Evolutionary conservation across 1,140 invertebrate genomes (phyloP), one percentile per base, ranked within the genome.

Genomic region (Philaenus spumarius): DNA sequence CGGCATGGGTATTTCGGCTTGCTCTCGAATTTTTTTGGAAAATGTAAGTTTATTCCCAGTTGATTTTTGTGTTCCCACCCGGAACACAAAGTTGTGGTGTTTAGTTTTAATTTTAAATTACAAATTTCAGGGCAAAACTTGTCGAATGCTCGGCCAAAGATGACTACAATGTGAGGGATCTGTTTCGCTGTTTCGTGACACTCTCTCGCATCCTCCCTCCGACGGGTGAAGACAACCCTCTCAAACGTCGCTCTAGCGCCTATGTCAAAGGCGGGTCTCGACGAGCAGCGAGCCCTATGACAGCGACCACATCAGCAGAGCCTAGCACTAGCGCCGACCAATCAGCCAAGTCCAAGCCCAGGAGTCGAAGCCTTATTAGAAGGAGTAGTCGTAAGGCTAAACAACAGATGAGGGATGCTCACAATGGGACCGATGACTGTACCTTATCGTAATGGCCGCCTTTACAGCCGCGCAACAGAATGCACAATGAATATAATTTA

Each of bases 141-240:
- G 77, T 90, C 64, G 87, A 91, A 69, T 90, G 87, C 65, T 90
- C 87, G 1, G 87, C 88, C 2, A 90, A 89, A 69, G 85, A 87
- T 61, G 84, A 89, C 68, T 78, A 79, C 64, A 88, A 88, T 69
- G 80, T 90, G 55, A 84, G 82, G 66, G 87, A 90, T 60, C 78
- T 90, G 42, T 88, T 88, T 68, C 81, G 83, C 62, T 81, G 78
- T 60, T 83, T 87, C 70, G 74, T 88, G 46, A 82, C 82, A 1
- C 72, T 87, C 12, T 85, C 85, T 2, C 80, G 79, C 65, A 83
- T 86, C 39, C 72, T 86, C 37, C 75, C 79, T 20, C 77, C 81
- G 39, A 63, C 75, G 34, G 81, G 82, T 56, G 81, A 82, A 23
- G 71, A 72, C 26, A 77, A 77, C 9, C 80, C 78, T 30, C 75